phyloP scores from a whole-genome alignment of 2,797 vertebrate species.

The Cetoscarus ocellatus region DNA sequence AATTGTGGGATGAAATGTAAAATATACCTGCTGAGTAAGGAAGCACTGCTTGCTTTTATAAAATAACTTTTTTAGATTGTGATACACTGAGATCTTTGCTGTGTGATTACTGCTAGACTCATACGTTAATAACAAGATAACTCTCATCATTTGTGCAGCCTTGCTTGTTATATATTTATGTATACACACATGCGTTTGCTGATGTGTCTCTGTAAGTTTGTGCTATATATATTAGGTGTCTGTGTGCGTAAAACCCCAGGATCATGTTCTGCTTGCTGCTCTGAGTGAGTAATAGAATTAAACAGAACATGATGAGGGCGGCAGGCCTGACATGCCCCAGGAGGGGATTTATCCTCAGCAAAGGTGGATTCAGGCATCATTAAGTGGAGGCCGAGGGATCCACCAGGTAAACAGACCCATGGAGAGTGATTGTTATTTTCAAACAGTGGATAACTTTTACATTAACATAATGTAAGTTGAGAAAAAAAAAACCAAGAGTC shows the following conservation, averaged over 20 bases:
- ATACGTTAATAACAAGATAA: too few species aligned
- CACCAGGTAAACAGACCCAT: conserved; percentile 32
- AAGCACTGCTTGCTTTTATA: too few species aligned
- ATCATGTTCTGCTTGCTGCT: conserved; percentile 67
- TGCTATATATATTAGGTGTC: conserved; percentile 41
- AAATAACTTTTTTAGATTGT: too few species aligned
- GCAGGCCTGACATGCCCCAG: conserved; percentile 36
- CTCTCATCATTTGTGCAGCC: too few species aligned
- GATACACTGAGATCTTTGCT: too few species aligned
- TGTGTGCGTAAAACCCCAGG: conserved; percentile 50
- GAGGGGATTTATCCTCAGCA: conserved; percentile 61
- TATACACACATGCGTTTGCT: neutral
- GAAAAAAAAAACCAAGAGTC: neutral
- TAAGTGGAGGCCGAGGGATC: conserved; percentile 46
- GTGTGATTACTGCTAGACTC: too few species aligned
- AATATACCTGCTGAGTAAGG: too few species aligned
- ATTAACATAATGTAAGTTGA: neutral
- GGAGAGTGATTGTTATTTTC: conserved; percentile 14
- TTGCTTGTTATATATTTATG: neutral
- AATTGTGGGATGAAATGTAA: too few species aligned
- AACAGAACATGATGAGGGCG: conserved; percentile 67
- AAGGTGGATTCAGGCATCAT: conserved; percentile 47
- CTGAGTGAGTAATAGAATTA: conserved; percentile 74
- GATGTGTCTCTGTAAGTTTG: neutral
- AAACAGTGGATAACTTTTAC: neutral